phyloP scores from a whole-genome alignment of 2,888 invertebrate species.

The Drepana falcataria region DNA sequence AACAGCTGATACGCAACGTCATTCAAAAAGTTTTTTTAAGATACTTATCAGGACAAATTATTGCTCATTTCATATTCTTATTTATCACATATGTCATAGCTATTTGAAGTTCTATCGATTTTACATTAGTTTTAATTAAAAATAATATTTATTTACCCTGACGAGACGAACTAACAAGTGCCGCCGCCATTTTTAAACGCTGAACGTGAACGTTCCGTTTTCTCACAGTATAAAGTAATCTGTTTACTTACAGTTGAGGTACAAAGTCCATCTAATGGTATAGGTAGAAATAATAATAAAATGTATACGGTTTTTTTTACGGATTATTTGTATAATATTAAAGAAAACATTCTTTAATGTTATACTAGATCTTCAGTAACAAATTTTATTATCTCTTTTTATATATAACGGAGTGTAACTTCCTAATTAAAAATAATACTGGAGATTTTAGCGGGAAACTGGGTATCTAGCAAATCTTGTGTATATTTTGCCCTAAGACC shows the following conservation, averaged over 20 bases:
- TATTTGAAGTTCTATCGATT: not conserved
- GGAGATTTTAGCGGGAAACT: too few species aligned
- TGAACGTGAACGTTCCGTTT: conserved; percentile 30
- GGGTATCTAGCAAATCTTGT: too few species aligned
- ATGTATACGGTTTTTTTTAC: too few species aligned
- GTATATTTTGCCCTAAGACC: too few species aligned
- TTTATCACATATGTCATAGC: conserved; percentile 7
- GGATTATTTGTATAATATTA: too few species aligned
- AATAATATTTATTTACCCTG: conserved; percentile 69
- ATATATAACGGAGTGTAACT: too few species aligned
- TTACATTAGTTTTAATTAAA: conserved; percentile 10
- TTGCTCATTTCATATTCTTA: conserved; percentile 1
- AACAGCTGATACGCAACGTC: conserved; percentile 62
- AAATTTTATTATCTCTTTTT: too few species aligned
- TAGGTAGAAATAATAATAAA: too few species aligned
- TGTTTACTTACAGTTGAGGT: not conserved
- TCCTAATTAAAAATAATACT: too few species aligned
- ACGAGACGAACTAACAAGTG: conserved; percentile 77
- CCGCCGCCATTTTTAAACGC: conserved; percentile 66
- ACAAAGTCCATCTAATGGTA: not conserved
- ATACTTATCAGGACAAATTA: conserved; percentile 5
- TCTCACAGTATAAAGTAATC: conserved; percentile 5
- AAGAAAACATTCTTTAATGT: too few species aligned
- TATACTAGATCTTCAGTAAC: too few species aligned
- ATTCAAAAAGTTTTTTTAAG: conserved; percentile 29